Conservation (phyloP, 2,888 invertebrate species). For the Seira musarum region DNA sequence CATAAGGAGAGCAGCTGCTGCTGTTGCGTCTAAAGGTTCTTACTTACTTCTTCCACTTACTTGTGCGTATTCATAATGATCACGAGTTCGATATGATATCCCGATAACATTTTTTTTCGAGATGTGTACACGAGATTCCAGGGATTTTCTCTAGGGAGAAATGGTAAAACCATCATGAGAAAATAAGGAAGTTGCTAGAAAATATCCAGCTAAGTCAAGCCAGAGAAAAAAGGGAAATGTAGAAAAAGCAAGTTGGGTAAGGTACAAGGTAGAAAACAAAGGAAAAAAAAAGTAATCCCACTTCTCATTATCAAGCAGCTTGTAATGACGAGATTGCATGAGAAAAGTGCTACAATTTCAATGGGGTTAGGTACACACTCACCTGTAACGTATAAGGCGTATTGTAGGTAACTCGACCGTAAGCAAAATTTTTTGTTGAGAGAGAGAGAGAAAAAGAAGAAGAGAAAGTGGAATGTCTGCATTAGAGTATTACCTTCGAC, state of each 20-base stretch:
- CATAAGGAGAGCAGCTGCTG: no score
- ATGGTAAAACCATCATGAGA: background rate
- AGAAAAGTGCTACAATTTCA: slow-evolving; percentile 31
- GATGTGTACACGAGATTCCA: slow-evolving; percentile 6
- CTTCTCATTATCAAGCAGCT: slow-evolving; percentile 62
- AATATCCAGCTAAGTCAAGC: background rate
- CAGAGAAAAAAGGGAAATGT: slow-evolving; percentile 11
- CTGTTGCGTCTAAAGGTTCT: no score
- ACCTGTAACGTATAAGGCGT: no score
- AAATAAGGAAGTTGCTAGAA: slow-evolving; percentile 2
- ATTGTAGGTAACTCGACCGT: no score
- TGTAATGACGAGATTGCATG: slow-evolving; percentile 69
- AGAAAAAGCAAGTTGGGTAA: background rate
- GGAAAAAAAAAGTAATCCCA: slow-evolving; percentile 58
- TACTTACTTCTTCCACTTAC: no score
- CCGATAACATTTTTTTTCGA: slow-evolving; percentile 1
- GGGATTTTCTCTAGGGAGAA: slow-evolving; percentile 6
- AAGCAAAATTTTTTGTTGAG: no score
- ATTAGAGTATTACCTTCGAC: no score
- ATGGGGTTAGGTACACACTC: no score
- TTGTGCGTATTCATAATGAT: background rate
- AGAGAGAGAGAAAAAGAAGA: no score
- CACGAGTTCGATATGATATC: background rate
- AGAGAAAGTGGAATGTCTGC: no score
- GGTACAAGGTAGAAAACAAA: slow-evolving; percentile 30